phyloP scores from a whole-genome alignment of 2,888 invertebrate genomes.

The Agrochola macilenta region DNA sequence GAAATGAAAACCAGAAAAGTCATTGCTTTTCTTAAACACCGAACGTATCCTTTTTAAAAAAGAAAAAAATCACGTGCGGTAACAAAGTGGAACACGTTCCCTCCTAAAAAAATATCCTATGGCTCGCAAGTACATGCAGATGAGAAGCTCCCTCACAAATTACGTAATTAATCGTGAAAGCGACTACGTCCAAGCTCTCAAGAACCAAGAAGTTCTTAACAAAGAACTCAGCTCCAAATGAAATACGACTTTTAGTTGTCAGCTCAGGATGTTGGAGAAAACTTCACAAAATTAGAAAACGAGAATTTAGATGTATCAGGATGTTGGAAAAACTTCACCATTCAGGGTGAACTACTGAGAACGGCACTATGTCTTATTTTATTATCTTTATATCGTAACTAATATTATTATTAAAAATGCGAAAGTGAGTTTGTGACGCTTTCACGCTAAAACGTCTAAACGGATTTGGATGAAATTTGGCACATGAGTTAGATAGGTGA shows the following conservation, averaged over 20 bases:
- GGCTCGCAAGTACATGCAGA: constrained; percentile 37
- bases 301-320: constrained; percentile 14
- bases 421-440: too few relatives aligned
- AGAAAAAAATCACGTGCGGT: constrained; percentile 3
- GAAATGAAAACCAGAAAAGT: constrained; percentile 17
- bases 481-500: too few relatives aligned
- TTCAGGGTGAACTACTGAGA: background rate
- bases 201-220: constrained; percentile 51
- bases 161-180: constrained; percentile 57
- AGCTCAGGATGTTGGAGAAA: constrained; percentile 50
- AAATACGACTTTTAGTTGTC: constrained; percentile 59
- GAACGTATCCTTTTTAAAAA: background rate
- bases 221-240: constrained; percentile 54
- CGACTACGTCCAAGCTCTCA: constrained; percentile 36
- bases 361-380: background rate
- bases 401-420: too few relatives aligned
- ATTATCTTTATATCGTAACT: background rate
- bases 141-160: constrained; percentile 45
- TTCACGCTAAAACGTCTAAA: too few relatives aligned
- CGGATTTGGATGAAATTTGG: too few relatives aligned
- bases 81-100: constrained; percentile 38
- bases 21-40: constrained; percentile 7
- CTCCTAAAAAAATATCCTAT: constrained; percentile 47
- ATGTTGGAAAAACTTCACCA: constrained; percentile 37
- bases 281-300: constrained; percentile 7